Conservation (phyloP, 2,113 vertebrate species). For the Elaphurus davidianus region DNA sequence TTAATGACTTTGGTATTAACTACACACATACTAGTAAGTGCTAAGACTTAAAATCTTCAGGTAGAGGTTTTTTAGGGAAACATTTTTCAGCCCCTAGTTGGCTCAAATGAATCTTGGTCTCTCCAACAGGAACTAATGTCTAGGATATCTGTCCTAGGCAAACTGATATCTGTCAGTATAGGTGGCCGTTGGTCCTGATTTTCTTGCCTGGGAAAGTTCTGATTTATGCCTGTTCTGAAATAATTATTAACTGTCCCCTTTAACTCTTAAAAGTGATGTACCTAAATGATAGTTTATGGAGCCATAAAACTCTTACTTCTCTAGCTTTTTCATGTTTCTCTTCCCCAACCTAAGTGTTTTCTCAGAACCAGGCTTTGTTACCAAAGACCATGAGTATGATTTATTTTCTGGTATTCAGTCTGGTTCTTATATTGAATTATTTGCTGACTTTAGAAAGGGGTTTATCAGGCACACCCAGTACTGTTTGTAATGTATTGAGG, state of each 20-base stretch:
- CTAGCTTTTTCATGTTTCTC: not conserved
- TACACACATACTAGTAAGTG: no score
- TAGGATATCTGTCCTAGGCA: not conserved
- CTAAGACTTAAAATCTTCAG: no score
- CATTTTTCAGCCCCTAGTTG: not conserved
- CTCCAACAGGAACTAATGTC: not conserved
- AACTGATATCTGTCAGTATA: not conserved
- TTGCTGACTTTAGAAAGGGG: not conserved
- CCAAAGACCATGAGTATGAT: not conserved
- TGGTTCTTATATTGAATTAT: not conserved
- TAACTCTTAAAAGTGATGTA: not conserved
- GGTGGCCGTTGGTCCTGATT: not conserved
- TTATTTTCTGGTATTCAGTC: not conserved
- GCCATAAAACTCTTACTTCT: not conserved
- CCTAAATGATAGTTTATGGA: not conserved
- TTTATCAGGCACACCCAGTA: not conserved
- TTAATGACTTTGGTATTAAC: no score
- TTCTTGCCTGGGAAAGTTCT: not conserved
- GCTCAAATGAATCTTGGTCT: not conserved
- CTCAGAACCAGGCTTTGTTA: not conserved
- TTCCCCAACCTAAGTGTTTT: not conserved
- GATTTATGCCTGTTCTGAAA: not conserved
- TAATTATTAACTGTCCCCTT: not conserved
- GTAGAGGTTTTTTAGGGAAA: conserved; percentile 71
- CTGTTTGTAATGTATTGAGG: not conserved